phyloP scores from a whole-genome alignment of 2,797 vertebrate species.

The Picus viridis region DNA sequence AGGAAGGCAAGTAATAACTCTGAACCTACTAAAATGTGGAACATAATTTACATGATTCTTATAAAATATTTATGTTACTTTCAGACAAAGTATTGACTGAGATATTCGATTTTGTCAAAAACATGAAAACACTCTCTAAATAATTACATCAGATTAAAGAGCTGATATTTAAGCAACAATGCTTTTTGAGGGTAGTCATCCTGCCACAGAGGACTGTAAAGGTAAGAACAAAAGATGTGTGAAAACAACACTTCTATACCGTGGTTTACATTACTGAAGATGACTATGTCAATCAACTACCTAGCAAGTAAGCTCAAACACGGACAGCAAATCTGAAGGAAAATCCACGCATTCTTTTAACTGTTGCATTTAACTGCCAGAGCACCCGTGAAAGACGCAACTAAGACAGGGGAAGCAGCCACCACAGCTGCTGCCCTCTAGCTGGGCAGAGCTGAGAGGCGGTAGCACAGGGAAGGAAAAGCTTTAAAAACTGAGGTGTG shows the following conservation, averaged over 20 bases:
- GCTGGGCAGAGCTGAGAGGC: background rate
- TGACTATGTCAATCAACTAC: background rate
- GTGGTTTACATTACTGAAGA: background rate
- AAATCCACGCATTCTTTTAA: conserved; percentile 24
- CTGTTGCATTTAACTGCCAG: background rate
- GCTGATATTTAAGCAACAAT: background rate
- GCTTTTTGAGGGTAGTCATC: background rate
- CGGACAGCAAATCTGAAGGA: background rate
- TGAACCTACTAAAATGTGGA: conserved; percentile 1
- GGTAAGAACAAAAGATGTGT: background rate
- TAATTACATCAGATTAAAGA: conserved; percentile 20
- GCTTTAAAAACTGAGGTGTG: background rate
- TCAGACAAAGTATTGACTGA: conserved; percentile 43
- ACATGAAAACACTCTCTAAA: background rate
- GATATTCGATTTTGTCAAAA: background rate
- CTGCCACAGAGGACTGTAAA: background rate
- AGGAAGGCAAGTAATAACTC: conserved; percentile 11
- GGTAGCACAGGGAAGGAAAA: background rate
- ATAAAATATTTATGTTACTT: conserved; percentile 48
- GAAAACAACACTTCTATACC: background rate
- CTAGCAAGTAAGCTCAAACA: background rate
- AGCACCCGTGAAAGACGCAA: background rate
- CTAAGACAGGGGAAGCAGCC: background rate
- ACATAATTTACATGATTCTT: background rate
- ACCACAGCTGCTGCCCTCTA: background rate